phyloP scores from a whole-genome alignment of 2,113 vertebrate genomes.

The Notiomystis cincta region DNA sequence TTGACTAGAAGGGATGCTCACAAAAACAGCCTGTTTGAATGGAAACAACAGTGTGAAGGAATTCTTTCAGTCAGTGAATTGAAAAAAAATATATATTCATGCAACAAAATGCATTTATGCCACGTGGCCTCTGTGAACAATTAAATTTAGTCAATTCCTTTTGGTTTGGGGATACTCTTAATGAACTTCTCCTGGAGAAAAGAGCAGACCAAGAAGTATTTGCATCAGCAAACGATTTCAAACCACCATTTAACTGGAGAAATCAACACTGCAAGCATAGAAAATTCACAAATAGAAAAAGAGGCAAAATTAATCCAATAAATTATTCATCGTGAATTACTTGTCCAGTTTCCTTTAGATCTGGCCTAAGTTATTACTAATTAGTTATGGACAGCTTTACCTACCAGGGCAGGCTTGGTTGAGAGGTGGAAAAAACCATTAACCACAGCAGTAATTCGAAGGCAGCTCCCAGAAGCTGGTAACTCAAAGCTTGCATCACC shows the following conservation, averaged over 20 bases:
- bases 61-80: not conserved
- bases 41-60: not conserved
- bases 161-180: slow-evolving; percentile 10
- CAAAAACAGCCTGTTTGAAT: not conserved
- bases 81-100: not conserved
- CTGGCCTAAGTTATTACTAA: not conserved
- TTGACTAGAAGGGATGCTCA: not conserved
- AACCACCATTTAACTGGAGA: slow-evolving; percentile 49
- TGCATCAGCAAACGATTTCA: slow-evolving; percentile 53
- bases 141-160: slow-evolving; percentile 27
- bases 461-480: not conserved
- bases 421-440: not conserved
- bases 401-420: not conserved
- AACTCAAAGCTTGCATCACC: not conserved
- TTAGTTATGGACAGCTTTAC: not conserved
- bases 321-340: slow-evolving; percentile 40
- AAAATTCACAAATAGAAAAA: slow-evolving; percentile 40
- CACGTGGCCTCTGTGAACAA: slow-evolving; percentile 29
- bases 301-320: slow-evolving; percentile 33
- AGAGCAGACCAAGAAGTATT: slow-evolving; percentile 10
- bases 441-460: not conserved
- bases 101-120: not conserved
- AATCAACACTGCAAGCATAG: slow-evolving; percentile 6
- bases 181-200: slow-evolving; percentile 31
- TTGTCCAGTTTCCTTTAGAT: slow-evolving; percentile 4